Evolutionary conservation across 2,888 invertebrate species (phyloP).

Genomic region (Thereva unica): DNA sequence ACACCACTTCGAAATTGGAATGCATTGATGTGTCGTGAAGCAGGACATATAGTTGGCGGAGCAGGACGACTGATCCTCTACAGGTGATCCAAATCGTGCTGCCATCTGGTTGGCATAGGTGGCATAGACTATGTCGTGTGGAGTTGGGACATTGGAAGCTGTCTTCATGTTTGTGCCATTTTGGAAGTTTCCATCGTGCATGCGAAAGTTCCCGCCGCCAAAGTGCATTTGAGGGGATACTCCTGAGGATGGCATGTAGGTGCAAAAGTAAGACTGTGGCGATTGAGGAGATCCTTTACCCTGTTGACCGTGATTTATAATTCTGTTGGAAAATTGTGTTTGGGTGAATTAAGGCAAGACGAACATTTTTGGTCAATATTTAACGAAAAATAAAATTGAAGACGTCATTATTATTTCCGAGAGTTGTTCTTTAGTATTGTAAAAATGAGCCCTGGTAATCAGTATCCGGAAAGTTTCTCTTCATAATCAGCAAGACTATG

Average conservation of each 20-base stretch:
- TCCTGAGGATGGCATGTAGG: conserved; percentile 49
- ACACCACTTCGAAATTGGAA: conserved; percentile 67
- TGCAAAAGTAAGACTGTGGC: conserved; percentile 51
- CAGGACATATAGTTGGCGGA: conserved; percentile 49
- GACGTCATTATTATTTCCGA: no score
- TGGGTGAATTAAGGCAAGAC: no score
- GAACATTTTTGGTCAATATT: no score
- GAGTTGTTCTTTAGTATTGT: no score
- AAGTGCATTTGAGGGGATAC: not conserved
- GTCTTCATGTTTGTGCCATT: not conserved
- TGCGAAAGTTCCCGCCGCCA: not conserved
- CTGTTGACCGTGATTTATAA: not conserved
- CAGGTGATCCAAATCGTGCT: conserved; percentile 27
- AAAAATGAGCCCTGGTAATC: no score
- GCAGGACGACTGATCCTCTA: conserved; percentile 45
- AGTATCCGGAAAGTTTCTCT: no score
- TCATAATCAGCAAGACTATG: no score
- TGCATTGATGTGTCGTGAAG: conserved; percentile 59
- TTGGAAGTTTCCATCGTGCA: not conserved
- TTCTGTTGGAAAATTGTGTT: no score
- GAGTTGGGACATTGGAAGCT: conserved; percentile 44
- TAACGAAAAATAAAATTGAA: no score
- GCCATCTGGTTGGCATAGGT: conserved; percentile 50
- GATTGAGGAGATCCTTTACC: not conserved
- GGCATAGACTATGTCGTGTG: conserved; percentile 54